Evolutionary conservation across 2,797 vertebrate genomes (phyloP).

Genomic region (Psittacula echo): DNA sequence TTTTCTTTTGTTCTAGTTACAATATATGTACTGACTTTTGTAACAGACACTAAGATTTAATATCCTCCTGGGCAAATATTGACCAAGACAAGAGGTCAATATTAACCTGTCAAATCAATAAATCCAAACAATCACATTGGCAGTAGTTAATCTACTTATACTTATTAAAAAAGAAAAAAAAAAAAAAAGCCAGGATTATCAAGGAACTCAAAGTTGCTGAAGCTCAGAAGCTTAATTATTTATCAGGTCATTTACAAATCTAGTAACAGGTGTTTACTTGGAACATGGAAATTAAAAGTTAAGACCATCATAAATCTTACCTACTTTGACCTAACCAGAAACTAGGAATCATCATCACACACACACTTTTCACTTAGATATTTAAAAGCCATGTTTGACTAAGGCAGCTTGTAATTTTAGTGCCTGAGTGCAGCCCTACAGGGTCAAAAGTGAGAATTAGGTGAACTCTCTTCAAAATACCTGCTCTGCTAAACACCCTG

Average conservation of each 20-base stretch:
- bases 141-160: not conserved
- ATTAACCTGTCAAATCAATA: constrained; percentile 40
- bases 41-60: constrained; percentile 30
- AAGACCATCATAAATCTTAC: not conserved
- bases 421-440: not conserved
- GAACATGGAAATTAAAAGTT: constrained; percentile 24
- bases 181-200: not conserved
- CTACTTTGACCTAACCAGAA: not conserved
- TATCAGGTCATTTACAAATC: not conserved
- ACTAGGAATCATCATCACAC: not conserved
- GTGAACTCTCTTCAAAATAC: not conserved
- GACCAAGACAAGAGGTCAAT: constrained; percentile 25
- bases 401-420: not conserved
- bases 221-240: not conserved
- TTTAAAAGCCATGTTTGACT: not conserved
- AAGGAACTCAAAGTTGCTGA: not conserved
- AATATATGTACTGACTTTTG: not conserved
- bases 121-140: not conserved
- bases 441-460: not conserved
- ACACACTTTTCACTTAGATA: not conserved
- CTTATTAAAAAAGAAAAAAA: not conserved
- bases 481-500: constrained; percentile 1
- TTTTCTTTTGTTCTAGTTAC: not conserved
- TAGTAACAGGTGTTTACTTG: not conserved
- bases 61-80: constrained; percentile 32